Evolutionary conservation across 2,113 vertebrate species (phyloP), one percentile per base, ranked within the genome.

Genomic region (Nibea albiflora): DNA sequence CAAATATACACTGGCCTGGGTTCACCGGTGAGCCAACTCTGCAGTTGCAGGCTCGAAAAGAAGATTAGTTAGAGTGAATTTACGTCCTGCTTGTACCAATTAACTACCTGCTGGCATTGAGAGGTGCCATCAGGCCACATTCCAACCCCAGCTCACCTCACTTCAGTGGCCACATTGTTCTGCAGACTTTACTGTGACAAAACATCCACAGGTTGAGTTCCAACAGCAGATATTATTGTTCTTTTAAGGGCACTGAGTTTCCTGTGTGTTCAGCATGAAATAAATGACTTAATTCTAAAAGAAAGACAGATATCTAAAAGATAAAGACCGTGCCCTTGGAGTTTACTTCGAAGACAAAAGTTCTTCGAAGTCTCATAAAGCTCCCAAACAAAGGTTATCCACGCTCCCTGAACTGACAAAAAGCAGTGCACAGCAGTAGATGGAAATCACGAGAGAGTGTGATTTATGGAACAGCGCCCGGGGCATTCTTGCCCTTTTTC

Each of bases 41-140:
- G 58, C 57, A 76, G 77, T 52, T 26, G 56, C 19, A 63, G 62
- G 28, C 20, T 39, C 4, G 15, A 65, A 74, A 73, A 78, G 44
- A 66, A 73, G 80, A 89, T 89, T 81, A 89, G 52, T 89, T 81
- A 89, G 52, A 64, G 56, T 24, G 20, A 76, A 61, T 54, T 46
- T 79, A 64, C 15, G 12, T 84, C 65, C n/a, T 61, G 65, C 46
- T 72, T 80, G 39, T 26, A 68, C 64, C 50, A 31, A 58, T 44
- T 42, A 80, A 50, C 52, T 71, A 71, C 39, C 75, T 72, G 16
- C 54, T 78, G 76, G 61, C 62, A 71, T 24, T 17, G 24, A 47
- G 47, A 72, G 20, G 24, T 53, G 52, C 63, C 39, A 79, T 8
- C 16, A 3, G 24, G 28, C 56, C 58, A 56, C 39, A 26, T 17